A percentile compares a stretch with the other conserved stretches of the same genome.
These are phyloP conservation scores for Pheosia gnoma DNA, from an alignment of 2,888 invertebrate species.

Conservation along the genomic window DNA sequence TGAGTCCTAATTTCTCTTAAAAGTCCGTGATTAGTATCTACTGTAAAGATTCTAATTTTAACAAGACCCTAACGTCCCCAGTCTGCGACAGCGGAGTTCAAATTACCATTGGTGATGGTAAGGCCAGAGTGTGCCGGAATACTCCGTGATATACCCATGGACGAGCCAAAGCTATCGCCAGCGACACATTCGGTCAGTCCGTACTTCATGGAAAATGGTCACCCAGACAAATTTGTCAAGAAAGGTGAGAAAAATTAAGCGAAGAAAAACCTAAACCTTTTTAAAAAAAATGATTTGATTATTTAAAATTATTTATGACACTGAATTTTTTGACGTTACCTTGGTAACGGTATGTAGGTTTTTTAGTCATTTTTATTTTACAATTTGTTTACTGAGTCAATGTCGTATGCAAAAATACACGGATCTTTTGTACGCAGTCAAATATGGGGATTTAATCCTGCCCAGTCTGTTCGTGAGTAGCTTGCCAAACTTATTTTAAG, in stretches of 20 bases:
- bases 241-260: slow-evolving; percentile 75
- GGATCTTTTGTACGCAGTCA: slow-evolving; percentile 72
- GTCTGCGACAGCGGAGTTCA: slow-evolving; percentile 88
- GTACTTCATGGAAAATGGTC: slow-evolving; percentile 86
- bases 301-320: slow-evolving; percentile 7
- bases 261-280: background rate
- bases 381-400: slow-evolving; percentile 31
- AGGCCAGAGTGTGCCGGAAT: slow-evolving; percentile 88
- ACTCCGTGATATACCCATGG: slow-evolving; percentile 83
- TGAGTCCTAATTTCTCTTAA: no score
- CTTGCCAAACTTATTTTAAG: no score
- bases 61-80: slow-evolving; percentile 50
- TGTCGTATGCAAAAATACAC: slow-evolving; percentile 74
- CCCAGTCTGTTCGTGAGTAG: slow-evolving; percentile 70
- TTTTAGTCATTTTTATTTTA: slow-evolving; percentile 12
- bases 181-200: slow-evolving; percentile 85
- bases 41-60: background rate
- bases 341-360: slow-evolving; percentile 14
- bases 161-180: slow-evolving; percentile 84
- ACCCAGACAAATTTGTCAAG: slow-evolving; percentile 86
- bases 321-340: slow-evolving; percentile 12
- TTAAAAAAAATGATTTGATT: slow-evolving; percentile 12
- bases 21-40: no score
- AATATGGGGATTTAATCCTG: slow-evolving; percentile 77
- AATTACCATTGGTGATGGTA: slow-evolving; percentile 87